These are phyloP conservation scores for Sardina pilchardus DNA, from an alignment of 2,113 vertebrate species.

Conservation along the genomic window DNA sequence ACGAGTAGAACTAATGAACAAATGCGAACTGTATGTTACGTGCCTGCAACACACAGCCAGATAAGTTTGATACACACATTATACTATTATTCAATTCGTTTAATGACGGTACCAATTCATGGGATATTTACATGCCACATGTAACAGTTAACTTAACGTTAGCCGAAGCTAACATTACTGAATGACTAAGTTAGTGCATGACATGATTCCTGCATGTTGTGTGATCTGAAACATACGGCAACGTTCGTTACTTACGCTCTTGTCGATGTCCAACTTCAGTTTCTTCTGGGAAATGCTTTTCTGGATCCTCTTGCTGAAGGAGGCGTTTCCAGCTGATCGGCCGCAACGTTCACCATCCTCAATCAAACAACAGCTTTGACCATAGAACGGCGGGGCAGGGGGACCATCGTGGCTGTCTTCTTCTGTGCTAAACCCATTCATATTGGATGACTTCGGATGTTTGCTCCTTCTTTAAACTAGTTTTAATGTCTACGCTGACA, in stretches of 20 bases:
- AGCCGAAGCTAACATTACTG: background rate
- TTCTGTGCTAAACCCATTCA: conserved; percentile 98
- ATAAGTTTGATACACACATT: background rate
- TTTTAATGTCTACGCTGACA: background rate
- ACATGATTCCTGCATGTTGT: background rate
- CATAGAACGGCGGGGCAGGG: conserved; percentile 82
- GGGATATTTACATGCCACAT: background rate
- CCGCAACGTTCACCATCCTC: conserved; percentile 94
- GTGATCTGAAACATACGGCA: background rate
- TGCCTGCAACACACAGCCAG: background rate
- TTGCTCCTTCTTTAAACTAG: background rate
- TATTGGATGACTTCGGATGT: conserved; percentile 46
- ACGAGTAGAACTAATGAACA: background rate
- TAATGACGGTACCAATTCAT: background rate
- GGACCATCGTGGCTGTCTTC: conserved; percentile 94
- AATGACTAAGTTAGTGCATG: background rate
- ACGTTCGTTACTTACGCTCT: conserved; percentile 81
- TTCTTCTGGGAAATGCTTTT: conserved; percentile 94
- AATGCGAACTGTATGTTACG: background rate
- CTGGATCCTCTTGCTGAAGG: conserved; percentile 93
- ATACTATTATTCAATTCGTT: too few species aligned
- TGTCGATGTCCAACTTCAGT: conserved; percentile 94
- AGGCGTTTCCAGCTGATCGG: conserved; percentile 94
- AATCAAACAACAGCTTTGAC: conserved; percentile 96
- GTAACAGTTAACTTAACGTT: background rate